Base-by-base conservation (phyloP, 2,797 vertebrate species). In the Syncerus caffer region DNA sequence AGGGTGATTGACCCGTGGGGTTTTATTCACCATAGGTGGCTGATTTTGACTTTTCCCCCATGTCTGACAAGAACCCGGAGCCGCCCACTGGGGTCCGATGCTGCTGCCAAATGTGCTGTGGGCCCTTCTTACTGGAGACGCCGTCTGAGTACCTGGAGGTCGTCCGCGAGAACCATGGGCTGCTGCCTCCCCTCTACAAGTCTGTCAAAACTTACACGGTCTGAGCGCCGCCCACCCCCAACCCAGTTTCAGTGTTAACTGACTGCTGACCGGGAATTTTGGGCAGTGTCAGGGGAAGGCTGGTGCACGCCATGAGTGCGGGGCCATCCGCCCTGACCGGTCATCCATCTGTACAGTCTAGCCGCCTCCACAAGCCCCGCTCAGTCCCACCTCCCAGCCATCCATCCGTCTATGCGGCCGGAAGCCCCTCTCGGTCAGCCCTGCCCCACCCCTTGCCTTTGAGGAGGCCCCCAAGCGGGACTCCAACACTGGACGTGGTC, bases 41-140 rank as follows among this genome's bases (percentile, higher is more conserved):
- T 92, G 98, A 99, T 97, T 99, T 98, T 64, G 99, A 99, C 97
- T 99, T 99, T 96, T 98, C 98, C 95, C 98, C 98, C 6, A 71
- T 97, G 55, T 97, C 98, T 89, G 98, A 98, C 84, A 98, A 98
- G 96, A 98, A 79, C 47, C 83, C 50, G 0, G 87, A 96, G 85
- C 84, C 97, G 4, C 93, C 98, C 42, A 87, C 94, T 14, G 96
- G 97, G 3, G 92, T 97, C 55, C 96, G 97, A 85, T 90, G 93
- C 89, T 98, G 98, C 85, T 91, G 91, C 95, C 96, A 93, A 38
- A 13, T 82, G 10, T 99, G 98, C 96, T 98, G 98, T 17, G 96
- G 89, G 42, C 97, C 88, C 4, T 98, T 98, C 98, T 90, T 97
- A 34, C 93, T 97, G 93, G 84, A 29, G 53, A 95, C 97, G 0